Base-by-base conservation (phyloP, 2,888 invertebrate species). In the Drosophila borborema region DNA sequence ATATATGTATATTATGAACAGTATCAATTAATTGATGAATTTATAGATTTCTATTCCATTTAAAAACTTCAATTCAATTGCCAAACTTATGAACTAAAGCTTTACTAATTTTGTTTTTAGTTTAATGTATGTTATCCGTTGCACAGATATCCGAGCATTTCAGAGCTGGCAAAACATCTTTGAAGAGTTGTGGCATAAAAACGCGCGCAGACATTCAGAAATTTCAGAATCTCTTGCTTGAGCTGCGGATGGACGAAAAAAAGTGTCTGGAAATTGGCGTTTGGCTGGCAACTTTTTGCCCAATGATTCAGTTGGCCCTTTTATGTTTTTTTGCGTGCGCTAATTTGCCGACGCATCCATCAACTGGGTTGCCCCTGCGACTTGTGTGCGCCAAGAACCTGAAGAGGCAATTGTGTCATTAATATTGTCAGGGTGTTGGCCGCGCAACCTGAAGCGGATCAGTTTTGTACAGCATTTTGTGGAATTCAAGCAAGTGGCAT, bases 281-380 rank as follows among this genome's bases (percentile, higher is more conserved):
- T 73, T 73, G 73, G 64, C 61, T 77, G 70, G 62, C 79, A 63
- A 72, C 70, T 90, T 90, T 89, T 88, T 84, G 78, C 61, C 64
- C 40, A 31, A 69, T 56, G 66, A 66, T 58, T 77, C 70, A 43
- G 59, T 36, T 58, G 45, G 58, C 45, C 34, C 45, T 46, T 58
- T 77, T 56, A 55, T 51, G 53, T 81, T 80, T 78, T 78, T 84
- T 72, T 87, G 73, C 74, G 67, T 82, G 77, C 74, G 75, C 90
- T 85, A 89, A 85, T 85, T 89, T 89, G 85, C 90, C 80, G 85
- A 77, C 73, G 88, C 90, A 85, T 85, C 88, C 85, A 89, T 85
- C 85, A 89, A 82, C 68, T 63, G 64, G 31, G 62, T 1, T 16
- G 23, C 54, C 46, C 61, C 36, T 41, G 53, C 43, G 58, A n/a